Evolutionary conservation across 1,140 invertebrate species (phyloP), one percentile per base, ranked within the genome.

Genomic region (Vanessa atalanta): DNA sequence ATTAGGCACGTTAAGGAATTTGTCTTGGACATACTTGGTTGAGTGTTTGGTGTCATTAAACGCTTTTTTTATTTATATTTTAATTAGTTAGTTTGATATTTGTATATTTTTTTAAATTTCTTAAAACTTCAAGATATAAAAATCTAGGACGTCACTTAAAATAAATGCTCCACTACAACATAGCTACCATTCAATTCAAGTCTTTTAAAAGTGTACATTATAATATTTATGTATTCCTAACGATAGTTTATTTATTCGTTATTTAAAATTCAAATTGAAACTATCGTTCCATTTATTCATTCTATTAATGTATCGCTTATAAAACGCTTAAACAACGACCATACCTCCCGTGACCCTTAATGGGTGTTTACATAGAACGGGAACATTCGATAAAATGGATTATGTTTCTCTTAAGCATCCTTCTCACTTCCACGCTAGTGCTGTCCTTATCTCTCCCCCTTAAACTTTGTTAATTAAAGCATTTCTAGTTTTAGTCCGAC

Each of bases 1-100:
- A 87, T 88, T 85, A 88, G 87, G 82, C 77, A 78, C 79, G 78
- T 79, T 77, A 78, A 80, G 78, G 79, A 84, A 85, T 85, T 88
- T 86, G 82, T 88, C 84, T 86, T 83, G 78, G 79, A 85, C 79
- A 75, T 77, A 70, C 72, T 76, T 20, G 37, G 67, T 13, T 72
- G 37, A 37, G 50, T 70, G 72, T 70, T 1, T 7, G 63, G 76
- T 69, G 12, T 14, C 4, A 75, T 0, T 73, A 43, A 20, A 23
- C 70, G 76, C 70, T 23, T 75, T 75, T n/a, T 65, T 16, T 12
- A 47, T 37, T 43, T 9, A 43, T 43, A 43, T 43, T 43, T 9
- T 43, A 43, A 43, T 11, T 43, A 43, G 37, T 11, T 9, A 43
- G 37, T 43, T 43, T 43, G 7, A 43, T 43, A 43, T 43, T 43